Conservation (phyloP, 2,113 vertebrate genomes). For the Panthera uncia region DNA sequence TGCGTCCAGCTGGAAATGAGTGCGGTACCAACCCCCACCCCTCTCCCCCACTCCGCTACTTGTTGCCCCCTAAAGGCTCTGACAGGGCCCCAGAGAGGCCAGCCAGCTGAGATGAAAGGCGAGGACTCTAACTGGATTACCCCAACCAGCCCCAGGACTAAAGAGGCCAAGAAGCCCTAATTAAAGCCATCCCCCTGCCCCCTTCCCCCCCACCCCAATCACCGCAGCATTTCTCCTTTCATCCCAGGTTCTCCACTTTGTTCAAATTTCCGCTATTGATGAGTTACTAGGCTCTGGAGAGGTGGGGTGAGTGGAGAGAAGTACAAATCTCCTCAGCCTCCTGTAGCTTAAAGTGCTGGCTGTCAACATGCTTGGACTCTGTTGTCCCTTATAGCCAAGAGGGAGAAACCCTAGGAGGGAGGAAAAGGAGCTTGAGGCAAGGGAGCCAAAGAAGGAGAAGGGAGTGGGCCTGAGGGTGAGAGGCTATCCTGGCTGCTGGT, state of each 20-base stretch:
- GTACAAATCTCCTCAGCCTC: constrained; percentile 69
- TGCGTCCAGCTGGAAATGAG: constrained; percentile 78
- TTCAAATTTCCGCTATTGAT: constrained; percentile 85
- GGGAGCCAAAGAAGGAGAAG: neutral
- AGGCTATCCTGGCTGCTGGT: neutral
- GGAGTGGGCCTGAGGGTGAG: neutral
- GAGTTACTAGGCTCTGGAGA: constrained; percentile 84
- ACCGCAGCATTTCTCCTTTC: constrained; percentile 71
- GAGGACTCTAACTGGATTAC: constrained; percentile 89
- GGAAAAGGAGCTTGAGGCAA: neutral
- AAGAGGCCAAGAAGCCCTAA: constrained; percentile 86
- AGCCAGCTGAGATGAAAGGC: constrained; percentile 86
- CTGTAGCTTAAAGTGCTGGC: constrained; percentile 58
- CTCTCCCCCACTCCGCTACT: constrained; percentile 67
- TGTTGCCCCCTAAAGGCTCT: constrained; percentile 81
- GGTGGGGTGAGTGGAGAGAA: constrained; percentile 79
- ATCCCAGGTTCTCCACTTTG: constrained; percentile 82
- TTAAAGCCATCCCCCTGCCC: constrained; percentile 86
- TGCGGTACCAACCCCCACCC: constrained; percentile 55
- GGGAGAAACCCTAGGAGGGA: neutral
- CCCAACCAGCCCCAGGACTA: constrained; percentile 83
- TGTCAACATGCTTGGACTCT: constrained; percentile 32
- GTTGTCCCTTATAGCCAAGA: neutral
- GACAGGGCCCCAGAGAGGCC: constrained; percentile 81
- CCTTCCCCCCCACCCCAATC: constrained; percentile 70